Conservation (phyloP, 2,888 invertebrate species). For the Rapana venosa region DNA sequence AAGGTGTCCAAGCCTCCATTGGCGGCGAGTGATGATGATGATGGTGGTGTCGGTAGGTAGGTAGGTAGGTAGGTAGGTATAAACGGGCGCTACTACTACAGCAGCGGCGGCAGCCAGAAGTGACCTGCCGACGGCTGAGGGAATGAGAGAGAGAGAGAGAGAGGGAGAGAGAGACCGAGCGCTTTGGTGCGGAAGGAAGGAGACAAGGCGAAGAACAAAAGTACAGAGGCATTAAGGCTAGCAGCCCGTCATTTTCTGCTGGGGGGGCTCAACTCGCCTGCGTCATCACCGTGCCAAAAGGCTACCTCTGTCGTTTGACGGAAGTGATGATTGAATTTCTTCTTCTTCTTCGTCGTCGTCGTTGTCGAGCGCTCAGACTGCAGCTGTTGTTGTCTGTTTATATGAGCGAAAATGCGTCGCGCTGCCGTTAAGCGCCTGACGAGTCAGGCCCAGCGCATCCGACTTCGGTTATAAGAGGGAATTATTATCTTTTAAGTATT, state of each 20-base stretch:
- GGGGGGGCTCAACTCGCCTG: background rate
- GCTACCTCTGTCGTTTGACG: background rate
- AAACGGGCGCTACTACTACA: too few relatives aligned
- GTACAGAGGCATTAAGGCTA: conserved; percentile 6
- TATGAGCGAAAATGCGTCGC: too few relatives aligned
- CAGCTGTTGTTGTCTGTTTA: too few relatives aligned
- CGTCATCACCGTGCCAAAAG: background rate
- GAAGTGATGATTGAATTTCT: too few relatives aligned
- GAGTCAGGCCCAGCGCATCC: too few relatives aligned
- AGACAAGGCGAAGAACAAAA: conserved; percentile 6
- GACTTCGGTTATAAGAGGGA: too few relatives aligned
- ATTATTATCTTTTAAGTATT: too few relatives aligned
- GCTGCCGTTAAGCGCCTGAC: too few relatives aligned
- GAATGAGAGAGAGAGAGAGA: too few relatives aligned
- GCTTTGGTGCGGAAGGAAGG: background rate
- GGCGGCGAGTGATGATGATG: too few relatives aligned
- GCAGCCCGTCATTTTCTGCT: background rate
- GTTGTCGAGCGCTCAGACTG: background rate
- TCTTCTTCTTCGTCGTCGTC: background rate
- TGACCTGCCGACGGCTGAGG: background rate
- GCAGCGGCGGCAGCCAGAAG: too few relatives aligned
- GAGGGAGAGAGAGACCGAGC: background rate
- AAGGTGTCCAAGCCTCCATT: background rate
- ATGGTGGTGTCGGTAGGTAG: background rate
- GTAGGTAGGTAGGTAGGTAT: background rate